Percentiles rank a stretch among this genome's conserved stretches.
These are phyloP conservation scores for Poecilia picta DNA, from an alignment of 2,797 vertebrate genomes.

Conservation along the genomic window DNA sequence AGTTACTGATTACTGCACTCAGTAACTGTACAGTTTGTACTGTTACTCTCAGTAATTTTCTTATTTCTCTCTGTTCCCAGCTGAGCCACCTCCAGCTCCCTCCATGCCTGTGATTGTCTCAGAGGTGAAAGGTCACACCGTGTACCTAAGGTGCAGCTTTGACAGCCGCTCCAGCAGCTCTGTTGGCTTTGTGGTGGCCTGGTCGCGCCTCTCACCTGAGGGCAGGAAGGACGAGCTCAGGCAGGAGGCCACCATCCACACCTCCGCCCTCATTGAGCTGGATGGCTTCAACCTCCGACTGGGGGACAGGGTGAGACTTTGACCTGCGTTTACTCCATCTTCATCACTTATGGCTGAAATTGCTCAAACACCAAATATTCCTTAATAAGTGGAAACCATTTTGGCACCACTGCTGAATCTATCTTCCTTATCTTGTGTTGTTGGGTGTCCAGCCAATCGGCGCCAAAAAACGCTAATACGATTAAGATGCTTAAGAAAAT, in stretches of 20 bases:
- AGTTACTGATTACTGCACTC: no score
- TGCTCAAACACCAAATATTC: neutral
- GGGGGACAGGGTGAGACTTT: conserved; percentile 83
- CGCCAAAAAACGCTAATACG: neutral
- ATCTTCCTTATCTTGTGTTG: neutral
- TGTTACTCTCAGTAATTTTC: neutral
- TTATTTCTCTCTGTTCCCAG: conserved; percentile 29
- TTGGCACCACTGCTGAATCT: neutral
- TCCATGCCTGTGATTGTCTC: conserved; percentile 75
- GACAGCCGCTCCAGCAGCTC: conserved; percentile 76
- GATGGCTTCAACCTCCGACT: conserved; percentile 91
- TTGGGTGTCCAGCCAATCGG: neutral
- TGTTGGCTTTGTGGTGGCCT: conserved; percentile 84
- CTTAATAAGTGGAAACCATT: neutral
- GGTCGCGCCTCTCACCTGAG: conserved; percentile 86
- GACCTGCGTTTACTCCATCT: neutral
- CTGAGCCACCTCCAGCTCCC: conserved; percentile 72
- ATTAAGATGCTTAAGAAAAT: neutral
- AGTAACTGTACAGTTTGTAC: no score
- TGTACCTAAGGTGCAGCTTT: conserved; percentile 87
- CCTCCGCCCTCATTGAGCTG: conserved; percentile 85
- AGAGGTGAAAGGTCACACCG: conserved; percentile 70
- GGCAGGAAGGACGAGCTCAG: conserved; percentile 87
- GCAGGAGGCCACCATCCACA: conserved; percentile 84
- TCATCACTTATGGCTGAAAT: neutral